Evolutionary conservation across 2,888 invertebrate species (phyloP), one percentile per base, ranked within the genome.

Genomic region (Stenchaetothrips biformis): DNA sequence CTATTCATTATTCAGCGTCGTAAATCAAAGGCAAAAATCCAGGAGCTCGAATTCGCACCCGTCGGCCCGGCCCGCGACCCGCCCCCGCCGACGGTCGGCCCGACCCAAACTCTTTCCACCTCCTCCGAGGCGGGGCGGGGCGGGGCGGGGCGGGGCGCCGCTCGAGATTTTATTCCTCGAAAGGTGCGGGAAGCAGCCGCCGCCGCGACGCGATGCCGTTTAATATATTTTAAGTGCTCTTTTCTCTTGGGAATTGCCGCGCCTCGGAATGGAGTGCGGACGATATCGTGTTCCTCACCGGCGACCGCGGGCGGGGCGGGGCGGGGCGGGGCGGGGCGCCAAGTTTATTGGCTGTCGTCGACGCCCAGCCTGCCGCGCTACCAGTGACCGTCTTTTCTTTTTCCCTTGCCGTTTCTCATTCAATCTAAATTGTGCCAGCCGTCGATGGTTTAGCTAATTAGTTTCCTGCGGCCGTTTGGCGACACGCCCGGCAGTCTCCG

Each of bases 1-100:
- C 67, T 74, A 74, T 74, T 74, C 67, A 74, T 74, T 74, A 74
- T 74, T 74, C 67, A 74, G 21, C 67, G 67, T 21, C 67, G 25
- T 74, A 74, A 74, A 74, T 74, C 67, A 74, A 25, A 25, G 25
- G 67, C 21, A 74, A 74, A 74, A 74, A 74, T 74, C 67, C 67
- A 7, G 59, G 67, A 74, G 67, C 25, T 74, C 67, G 67, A 25
- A 74, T 74, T 21, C 67, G 67, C 59, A 16, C 59, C 59, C 59
- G 59, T 16, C 59, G 25, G 53, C 25, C 67, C 25, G 21, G 25
- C 67, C 25, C 8, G 25, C 67, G 21, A 0, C 13, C 13, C 67
- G 1, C 21, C 25, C 67, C 9, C 13, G 53, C 13, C 67, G 67
- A 0, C 25, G 67, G 53, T 9, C 67, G 7, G 25, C 67, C 21